Percentiles rank a stretch among this genome's conserved stretches.
phyloP scores from a whole-genome alignment of 2,797 vertebrate species.

The Synaphobranchus kaupii region DNA sequence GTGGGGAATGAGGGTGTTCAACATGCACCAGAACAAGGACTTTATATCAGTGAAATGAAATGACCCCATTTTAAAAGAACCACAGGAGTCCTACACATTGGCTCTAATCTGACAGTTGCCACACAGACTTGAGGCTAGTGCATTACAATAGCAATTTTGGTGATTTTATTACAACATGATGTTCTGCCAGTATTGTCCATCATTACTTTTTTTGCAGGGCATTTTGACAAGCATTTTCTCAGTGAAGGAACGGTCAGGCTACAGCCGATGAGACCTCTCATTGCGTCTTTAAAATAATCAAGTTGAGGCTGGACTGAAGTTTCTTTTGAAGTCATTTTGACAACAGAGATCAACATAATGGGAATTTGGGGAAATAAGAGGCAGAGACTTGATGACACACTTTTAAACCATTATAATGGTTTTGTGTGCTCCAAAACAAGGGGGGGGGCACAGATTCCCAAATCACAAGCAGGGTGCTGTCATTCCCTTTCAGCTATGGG shows the following conservation, averaged over 20 bases:
- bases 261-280: background rate
- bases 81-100: background rate
- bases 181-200: background rate
- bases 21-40: background rate
- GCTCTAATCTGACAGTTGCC: background rate
- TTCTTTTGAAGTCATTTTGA: background rate
- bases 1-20: background rate
- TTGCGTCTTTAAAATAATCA: background rate
- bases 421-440: slow-evolving; percentile 43
- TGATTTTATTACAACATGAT: background rate
- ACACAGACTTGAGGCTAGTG: background rate
- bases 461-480: slow-evolving; percentile 60
- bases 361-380: background rate
- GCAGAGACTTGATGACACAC: background rate
- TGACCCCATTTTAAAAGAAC: background rate
- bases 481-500: slow-evolving; percentile 65
- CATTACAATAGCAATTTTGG: background rate
- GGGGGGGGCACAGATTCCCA: slow-evolving; percentile 50
- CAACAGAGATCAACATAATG: background rate
- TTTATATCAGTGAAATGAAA: background rate
- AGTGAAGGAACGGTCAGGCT: background rate
- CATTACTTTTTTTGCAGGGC: background rate
- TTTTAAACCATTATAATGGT: slow-evolving; percentile 51
- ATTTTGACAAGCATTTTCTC: background rate
- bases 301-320: background rate